Evolutionary conservation across 1,140 invertebrate species (phyloP), one percentile per base, ranked within the genome.

Genomic region (Drosophila bocqueti): DNA sequence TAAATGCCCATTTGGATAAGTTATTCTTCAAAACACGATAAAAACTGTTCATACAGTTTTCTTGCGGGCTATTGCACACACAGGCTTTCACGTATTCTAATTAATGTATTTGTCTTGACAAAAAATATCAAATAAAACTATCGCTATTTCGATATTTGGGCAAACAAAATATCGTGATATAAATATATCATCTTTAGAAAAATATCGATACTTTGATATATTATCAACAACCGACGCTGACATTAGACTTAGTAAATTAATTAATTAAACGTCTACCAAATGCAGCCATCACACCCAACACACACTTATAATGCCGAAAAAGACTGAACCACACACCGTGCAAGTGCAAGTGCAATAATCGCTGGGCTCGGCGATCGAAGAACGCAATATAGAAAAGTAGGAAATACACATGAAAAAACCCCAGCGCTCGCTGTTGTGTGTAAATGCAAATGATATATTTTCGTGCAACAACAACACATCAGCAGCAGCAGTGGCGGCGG

Each of bases 361-460:
- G 42, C 21, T 40, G 15, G 58, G 34, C 21, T 58, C 47, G 42
- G 26, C 54, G 50, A 34, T 55, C 34, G 52, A 38, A 58, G 64
- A 73, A 55, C 58, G 77, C 67, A 71, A 61, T 60, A 45, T 43
- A 76, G 36, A 76, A 49, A 65, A 24, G 36, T 57, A 55, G 36
- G 18, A 75, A 36, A 31, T 68, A 62, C 49, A 47, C 68, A 75
- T 16, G 40, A 52, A 66, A 59, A 68, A 77, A 77, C 47, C n/a
- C 60, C 16, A 18, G 46, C 40, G 15, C 46, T 58, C 75, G 75
- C 67, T 78, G 72, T 57, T 62, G 73, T 79, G 75, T 79, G 76
- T 78, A 73, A 75, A 81, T 84, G 82, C 83, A 81, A 79, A 82
- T 82, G 68, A 65, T 81, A 85, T 86, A 85, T 85, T 86, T 81